phyloP scores from a whole-genome alignment of 2,888 invertebrate genomes.

The Eumerus sabulonum region DNA sequence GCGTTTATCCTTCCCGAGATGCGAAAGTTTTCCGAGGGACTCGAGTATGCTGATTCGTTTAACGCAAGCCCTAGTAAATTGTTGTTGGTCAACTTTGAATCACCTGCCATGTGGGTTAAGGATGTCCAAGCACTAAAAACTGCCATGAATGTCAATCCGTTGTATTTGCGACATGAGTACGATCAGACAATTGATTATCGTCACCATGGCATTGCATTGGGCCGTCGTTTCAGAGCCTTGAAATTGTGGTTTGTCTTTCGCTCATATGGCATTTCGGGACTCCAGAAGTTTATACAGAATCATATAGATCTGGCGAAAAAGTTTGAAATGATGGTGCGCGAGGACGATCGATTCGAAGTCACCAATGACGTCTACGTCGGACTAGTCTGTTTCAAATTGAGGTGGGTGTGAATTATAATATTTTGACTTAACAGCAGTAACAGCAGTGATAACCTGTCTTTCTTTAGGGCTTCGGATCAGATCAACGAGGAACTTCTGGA shows the following conservation, averaged over 20 bases:
- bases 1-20: constrained; percentile 92
- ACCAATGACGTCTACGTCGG: constrained; percentile 87
- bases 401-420: constrained; percentile 71
- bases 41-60: constrained; percentile 90
- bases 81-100: constrained; percentile 91
- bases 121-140: constrained; percentile 88
- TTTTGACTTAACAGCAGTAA: no score
- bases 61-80: constrained; percentile 94
- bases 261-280: constrained; percentile 88
- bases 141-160: constrained; percentile 91
- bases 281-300: constrained; percentile 91
- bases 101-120: constrained; percentile 90
- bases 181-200: constrained; percentile 85
- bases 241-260: constrained; percentile 94
- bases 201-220: constrained; percentile 93
- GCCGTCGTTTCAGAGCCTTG: constrained; percentile 89
- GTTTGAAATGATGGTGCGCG: constrained; percentile 85
- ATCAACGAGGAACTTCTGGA: constrained; percentile 88
- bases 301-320: constrained; percentile 88
- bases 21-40: constrained; percentile 82
- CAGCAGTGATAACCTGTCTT: background rate
- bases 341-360: constrained; percentile 87
- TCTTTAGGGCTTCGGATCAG: constrained; percentile 82
- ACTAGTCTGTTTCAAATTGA: constrained; percentile 87
- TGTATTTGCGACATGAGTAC: constrained; percentile 91